Conservation (phyloP, 2,113 vertebrate genomes). For the Capreolus pygargus region DNA sequence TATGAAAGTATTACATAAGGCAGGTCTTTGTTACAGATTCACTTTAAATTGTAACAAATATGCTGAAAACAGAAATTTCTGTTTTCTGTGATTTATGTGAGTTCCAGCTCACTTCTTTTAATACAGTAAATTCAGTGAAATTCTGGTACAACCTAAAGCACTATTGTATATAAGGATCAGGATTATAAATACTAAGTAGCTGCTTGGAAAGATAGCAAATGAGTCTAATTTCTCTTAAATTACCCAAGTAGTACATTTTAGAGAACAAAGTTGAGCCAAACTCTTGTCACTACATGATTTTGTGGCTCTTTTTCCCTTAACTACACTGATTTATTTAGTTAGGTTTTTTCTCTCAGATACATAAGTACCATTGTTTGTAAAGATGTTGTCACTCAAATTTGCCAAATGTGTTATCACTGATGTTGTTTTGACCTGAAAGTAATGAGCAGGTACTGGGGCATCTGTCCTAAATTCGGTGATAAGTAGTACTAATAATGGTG, state of each 20-base stretch:
- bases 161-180: not conserved
- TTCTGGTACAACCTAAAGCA: not conserved
- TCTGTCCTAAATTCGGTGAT: not conserved
- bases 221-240: not conserved
- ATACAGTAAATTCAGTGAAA: not conserved
- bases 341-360: not conserved
- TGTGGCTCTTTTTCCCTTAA: not conserved
- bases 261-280: not conserved
- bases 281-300: not conserved
- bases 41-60: constrained; percentile 20
- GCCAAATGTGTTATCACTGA: not conserved
- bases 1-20: not conserved
- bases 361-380: not conserved
- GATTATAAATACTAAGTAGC: not conserved
- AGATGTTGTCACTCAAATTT: not conserved
- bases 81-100: not conserved
- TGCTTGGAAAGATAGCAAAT: not conserved
- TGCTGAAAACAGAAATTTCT: not conserved
- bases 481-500: not conserved
- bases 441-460: not conserved
- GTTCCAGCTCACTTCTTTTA: not conserved
- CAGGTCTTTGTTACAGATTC: not conserved
- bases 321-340: constrained; percentile 11
- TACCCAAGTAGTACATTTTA: constrained; percentile 24
- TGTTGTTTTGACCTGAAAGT: not conserved